These are phyloP conservation scores for Cebidichthys violaceus DNA, from an alignment of 2,113 vertebrate species.

Conservation along the genomic window DNA sequence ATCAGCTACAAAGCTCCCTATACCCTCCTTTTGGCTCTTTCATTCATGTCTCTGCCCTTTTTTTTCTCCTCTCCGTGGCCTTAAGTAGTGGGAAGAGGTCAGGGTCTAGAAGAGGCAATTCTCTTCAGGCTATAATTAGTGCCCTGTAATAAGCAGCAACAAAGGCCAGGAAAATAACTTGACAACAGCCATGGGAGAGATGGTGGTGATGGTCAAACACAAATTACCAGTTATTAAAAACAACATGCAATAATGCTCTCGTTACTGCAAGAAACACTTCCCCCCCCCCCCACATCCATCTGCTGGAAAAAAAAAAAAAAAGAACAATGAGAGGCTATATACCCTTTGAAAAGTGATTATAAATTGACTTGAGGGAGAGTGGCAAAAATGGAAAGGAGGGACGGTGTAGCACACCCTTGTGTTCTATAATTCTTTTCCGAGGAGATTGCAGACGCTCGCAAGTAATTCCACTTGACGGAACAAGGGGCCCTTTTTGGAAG, in stretches of 20 bases:
- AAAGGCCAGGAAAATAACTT: conserved; percentile 73
- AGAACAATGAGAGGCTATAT: conserved; percentile 55
- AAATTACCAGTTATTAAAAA: conserved; percentile 73
- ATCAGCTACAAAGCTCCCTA: conserved; percentile 79
- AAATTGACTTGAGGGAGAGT: conserved; percentile 65
- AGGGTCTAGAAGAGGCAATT: conserved; percentile 83
- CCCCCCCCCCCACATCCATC: conserved; percentile 10
- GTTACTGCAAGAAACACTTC: conserved; percentile 45
- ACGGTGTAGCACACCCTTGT: conserved; percentile 70
- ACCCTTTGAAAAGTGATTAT: conserved; percentile 76
- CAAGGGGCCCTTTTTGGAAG: conserved; percentile 74
- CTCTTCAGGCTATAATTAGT: conserved; percentile 84
- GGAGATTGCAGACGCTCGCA: conserved; percentile 73
- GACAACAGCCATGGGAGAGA: conserved; percentile 73
- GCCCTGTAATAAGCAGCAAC: conserved; percentile 77
- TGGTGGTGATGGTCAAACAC: conserved; percentile 66
- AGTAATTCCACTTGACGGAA: conserved; percentile 80
- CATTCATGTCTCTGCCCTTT: conserved; percentile 66
- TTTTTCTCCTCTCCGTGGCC: conserved; percentile 61
- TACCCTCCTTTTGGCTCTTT: conserved; percentile 57
- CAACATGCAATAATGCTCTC: conserved; percentile 62
- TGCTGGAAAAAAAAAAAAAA: conserved; percentile 1
- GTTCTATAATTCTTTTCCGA: conserved; percentile 75
- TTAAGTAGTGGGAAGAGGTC: conserved; percentile 81
- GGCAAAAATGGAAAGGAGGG: conserved; percentile 53